Percentiles rank a stretch among this genome's conserved stretches.
These are phyloP conservation scores for Trichosurus vulpecula DNA, from an alignment of 2,797 vertebrate species.

Conservation along the genomic window DNA sequence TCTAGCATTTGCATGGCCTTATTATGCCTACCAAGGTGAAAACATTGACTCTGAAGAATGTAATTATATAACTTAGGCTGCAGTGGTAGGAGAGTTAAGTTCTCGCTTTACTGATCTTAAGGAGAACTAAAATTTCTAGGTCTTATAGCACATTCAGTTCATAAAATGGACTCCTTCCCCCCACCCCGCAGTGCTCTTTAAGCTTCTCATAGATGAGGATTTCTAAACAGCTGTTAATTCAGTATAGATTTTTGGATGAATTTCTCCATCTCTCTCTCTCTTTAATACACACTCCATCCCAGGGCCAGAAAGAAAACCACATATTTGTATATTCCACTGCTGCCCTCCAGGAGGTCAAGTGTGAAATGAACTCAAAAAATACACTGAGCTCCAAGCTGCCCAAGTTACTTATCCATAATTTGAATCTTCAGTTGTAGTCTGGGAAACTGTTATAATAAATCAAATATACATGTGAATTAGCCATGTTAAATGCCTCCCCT, in stretches of 20 bases:
- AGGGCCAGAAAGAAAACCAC: background rate
- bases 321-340: background rate
- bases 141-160: slow-evolving; percentile 60
- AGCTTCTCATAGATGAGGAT: slow-evolving; percentile 50
- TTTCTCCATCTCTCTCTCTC: slow-evolving; percentile 1
- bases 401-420: slow-evolving; percentile 65
- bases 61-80: slow-evolving; percentile 79
- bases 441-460: slow-evolving; percentile 46
- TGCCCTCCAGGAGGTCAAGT: slow-evolving; percentile 67
- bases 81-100: slow-evolving; percentile 74
- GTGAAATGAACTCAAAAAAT: slow-evolving; percentile 70
- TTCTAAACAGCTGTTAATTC: slow-evolving; percentile 48
- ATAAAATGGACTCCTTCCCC: slow-evolving; percentile 57
- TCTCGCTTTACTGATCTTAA: slow-evolving; percentile 73
- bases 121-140: slow-evolving; percentile 56
- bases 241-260: slow-evolving; percentile 65
- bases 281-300: slow-evolving; percentile 11
- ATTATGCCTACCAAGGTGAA: slow-evolving; percentile 82
- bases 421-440: slow-evolving; percentile 55
- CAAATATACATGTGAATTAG: slow-evolving; percentile 48
- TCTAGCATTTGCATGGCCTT: slow-evolving; percentile 77
- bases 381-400: slow-evolving; percentile 53
- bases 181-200: background rate
- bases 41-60: slow-evolving; percentile 73
- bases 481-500: slow-evolving; percentile 40